phyloP scores from a whole-genome alignment of 1,140 invertebrate genomes.

The Solenopsis invicta region DNA sequence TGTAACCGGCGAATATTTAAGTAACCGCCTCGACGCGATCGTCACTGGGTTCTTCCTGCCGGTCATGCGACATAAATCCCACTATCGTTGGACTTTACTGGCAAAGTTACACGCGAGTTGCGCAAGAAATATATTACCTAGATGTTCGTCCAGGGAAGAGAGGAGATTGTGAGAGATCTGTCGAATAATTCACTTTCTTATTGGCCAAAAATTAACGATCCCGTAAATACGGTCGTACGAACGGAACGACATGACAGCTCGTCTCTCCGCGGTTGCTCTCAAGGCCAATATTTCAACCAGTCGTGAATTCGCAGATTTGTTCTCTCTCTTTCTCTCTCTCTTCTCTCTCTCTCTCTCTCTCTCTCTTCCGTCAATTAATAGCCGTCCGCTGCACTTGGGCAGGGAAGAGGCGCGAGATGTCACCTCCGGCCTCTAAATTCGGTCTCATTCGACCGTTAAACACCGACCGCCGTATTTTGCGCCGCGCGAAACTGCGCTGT shows the following conservation, averaged over 20 bases:
- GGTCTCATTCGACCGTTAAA: conserved; percentile 72
- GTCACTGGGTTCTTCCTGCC: conserved; percentile 15
- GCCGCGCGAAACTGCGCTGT: conserved; percentile 39
- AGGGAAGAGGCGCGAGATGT: conserved; percentile 13
- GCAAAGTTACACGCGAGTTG: conserved; percentile 1
- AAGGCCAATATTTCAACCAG: conserved; percentile 35
- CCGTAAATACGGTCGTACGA: conserved; percentile 28
- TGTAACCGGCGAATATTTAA: conserved; percentile 47
- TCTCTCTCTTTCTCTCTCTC: not conserved
- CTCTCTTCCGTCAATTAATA: conserved; percentile 63
- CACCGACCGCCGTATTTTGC: conserved; percentile 55
- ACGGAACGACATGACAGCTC: no score
- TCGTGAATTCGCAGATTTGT: conserved; percentile 10
- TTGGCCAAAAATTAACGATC: conserved; percentile 37
- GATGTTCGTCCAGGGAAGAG: no score
- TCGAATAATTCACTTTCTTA: conserved; percentile 20
- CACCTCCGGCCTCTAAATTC: conserved; percentile 69
- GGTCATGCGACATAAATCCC: conserved; percentile 14
- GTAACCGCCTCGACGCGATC: not conserved
- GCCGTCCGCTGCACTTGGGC: not conserved
- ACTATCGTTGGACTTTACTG: not conserved
- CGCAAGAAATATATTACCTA: conserved; percentile 24
- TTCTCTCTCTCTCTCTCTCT: conserved; percentile 49
- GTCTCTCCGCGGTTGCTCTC: not conserved
- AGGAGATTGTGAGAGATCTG: not conserved